Base-by-base conservation (phyloP, 2,888 invertebrate genomes). In the Pseudoips prasinana region DNA sequence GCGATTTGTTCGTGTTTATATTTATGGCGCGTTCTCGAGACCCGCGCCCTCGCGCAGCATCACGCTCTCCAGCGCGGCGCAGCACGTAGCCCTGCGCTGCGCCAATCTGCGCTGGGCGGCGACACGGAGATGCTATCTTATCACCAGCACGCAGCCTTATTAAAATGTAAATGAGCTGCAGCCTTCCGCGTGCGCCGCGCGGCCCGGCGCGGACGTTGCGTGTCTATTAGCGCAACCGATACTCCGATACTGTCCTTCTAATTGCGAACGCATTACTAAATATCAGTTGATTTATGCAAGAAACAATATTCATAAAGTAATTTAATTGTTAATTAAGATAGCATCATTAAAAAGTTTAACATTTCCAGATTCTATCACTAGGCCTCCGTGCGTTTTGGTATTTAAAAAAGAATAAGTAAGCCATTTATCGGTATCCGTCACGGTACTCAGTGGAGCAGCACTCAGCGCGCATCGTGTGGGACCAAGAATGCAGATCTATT, bases 401-500 rank as follows among this genome's bases (percentile, higher is more conserved):
- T 14, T 14, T 14, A 14, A 14, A 3, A 14, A 14, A 14, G 5
- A 14, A 14, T 14, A 14, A 14, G 2, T 5, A 5, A 2, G 14
- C 14, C 3, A 5, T 3, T 14, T 2, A 14, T 14, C 14, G 14
- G 14, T 14, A 14, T n/a, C 14, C 3, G 14, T 14, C 14, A 14
- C 14, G 14, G 14, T 14, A n/a, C n/a, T n/a, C n/a, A n/a, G n/a
- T n/a, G n/a, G n/a, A n/a, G n/a, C n/a, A n/a, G n/a, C n/a, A n/a
- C n/a, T n/a, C n/a, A n/a, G n/a, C n/a, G n/a, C 14, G 14, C 14
- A 14, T 14, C 14, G 14, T 14, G 14, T 14, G 14, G 14, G 34
- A 38, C 30, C 39, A 39, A 29, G 44, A 51, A 56, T 47, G 44
- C 35, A 44, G 35, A 36, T 44, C 44, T 51, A 56, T 48, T 48